Conservation (phyloP, 2,113 vertebrate genomes). For the Dromiciops gliroides region DNA sequence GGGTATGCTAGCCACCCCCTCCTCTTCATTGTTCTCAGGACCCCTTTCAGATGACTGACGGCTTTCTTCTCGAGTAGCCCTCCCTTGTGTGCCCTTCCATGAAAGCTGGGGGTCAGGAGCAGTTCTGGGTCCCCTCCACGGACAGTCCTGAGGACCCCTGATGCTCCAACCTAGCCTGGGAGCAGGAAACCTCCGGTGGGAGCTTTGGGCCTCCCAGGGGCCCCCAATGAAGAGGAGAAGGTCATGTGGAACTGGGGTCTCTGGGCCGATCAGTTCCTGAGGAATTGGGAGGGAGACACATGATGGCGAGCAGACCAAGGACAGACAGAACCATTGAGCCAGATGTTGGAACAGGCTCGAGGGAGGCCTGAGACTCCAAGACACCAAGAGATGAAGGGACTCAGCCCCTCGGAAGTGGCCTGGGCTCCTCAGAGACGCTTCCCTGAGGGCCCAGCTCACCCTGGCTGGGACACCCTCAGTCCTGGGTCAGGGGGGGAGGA, state of each 20-base stretch:
- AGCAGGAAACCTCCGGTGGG: background rate
- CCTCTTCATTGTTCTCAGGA: background rate
- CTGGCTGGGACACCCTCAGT: slow-evolving; percentile 79
- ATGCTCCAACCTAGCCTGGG: background rate
- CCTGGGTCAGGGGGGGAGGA: slow-evolving; percentile 90
- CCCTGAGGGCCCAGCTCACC: background rate
- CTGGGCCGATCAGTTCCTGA: background rate
- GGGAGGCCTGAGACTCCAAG: background rate
- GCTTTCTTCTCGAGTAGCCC: background rate
- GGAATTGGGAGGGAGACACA: background rate
- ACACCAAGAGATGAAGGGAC: too few relatives aligned
- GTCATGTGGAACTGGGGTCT: background rate
- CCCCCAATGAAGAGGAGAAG: background rate
- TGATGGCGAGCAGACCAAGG: background rate
- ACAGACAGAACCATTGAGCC: background rate
- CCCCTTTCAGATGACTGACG: background rate
- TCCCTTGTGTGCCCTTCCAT: background rate
- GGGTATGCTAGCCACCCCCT: accelerated
- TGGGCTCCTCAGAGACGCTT: background rate
- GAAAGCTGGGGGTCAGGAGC: too few relatives aligned
- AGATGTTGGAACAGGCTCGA: accelerated
- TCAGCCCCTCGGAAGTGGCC: background rate
- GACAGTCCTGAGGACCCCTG: background rate
- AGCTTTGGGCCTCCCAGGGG: too few relatives aligned
- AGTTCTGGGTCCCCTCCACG: background rate